Conservation (phyloP, 2,888 invertebrate genomes). For the Dinocampus coccinellae region DNA sequence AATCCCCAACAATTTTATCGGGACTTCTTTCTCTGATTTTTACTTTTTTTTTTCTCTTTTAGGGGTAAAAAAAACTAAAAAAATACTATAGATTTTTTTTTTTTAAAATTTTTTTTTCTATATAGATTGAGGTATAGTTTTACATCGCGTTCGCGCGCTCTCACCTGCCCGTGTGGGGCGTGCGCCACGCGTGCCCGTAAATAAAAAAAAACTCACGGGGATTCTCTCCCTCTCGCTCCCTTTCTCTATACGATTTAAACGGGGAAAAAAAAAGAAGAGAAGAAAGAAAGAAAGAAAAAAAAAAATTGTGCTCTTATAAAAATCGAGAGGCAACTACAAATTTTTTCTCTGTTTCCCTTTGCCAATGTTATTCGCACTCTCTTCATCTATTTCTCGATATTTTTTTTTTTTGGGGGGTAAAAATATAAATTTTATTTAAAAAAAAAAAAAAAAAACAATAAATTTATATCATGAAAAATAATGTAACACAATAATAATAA, state of each 20-base stretch:
- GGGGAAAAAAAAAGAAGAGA: slow-evolving; percentile 27
- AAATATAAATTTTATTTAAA: too few relatives aligned
- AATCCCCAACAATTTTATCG: background rate
- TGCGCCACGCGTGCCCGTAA: slow-evolving; percentile 46
- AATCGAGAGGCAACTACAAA: background rate
- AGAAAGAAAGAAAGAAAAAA: slow-evolving; percentile 29
- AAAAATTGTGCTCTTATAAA: background rate
- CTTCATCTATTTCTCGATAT: slow-evolving; percentile 25
- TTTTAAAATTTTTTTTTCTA: background rate
- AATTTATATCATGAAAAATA: too few relatives aligned
- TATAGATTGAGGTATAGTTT: background rate
- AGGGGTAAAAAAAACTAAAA: slow-evolving; percentile 14
- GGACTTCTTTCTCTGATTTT: background rate
- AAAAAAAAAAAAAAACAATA: too few relatives aligned
- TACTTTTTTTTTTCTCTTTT: slow-evolving; percentile 18
- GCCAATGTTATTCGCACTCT: slow-evolving; percentile 28
- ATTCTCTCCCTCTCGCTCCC: slow-evolving; percentile 32
- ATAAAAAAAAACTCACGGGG: slow-evolving; percentile 37
- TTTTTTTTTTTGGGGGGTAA: background rate
- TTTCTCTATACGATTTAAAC: slow-evolving; percentile 3
- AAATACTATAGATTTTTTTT: slow-evolving; percentile 8
- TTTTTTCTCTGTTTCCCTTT: background rate
- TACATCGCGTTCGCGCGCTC: slow-evolving; percentile 13
- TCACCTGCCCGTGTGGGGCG: slow-evolving; percentile 49
- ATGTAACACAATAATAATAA: too few relatives aligned